Base-by-base conservation (phyloP, 2,797 vertebrate genomes). In the Diplodus sargus region DNA sequence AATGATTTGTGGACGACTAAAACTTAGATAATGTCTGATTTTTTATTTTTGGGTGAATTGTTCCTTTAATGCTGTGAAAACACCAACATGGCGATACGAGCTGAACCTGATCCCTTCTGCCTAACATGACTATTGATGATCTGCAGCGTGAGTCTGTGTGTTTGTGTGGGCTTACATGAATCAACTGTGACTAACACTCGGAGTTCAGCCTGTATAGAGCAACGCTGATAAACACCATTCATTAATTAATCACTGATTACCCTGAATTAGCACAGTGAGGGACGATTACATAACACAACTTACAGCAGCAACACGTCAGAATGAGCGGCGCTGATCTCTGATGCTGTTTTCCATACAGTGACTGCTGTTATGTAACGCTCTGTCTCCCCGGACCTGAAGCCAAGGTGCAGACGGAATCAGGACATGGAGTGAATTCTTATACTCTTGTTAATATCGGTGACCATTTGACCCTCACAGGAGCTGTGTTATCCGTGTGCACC, bases 321-420 rank as follows among this genome's bases (percentile, higher is more conserved):
- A 42, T 42, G 22, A 65, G 60, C 18, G 15, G 20, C 49, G 15
- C 48, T 61, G 60, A 70, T 74, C 66, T 56, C 53, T 56, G 66
- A 79, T 81, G 67, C 60, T 83, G 16, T 39, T 70, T 69, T 12
- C n/a, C 59, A 53, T 52, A 48, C 69, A 30, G 69, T 34, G n/a
- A 62, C 64, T 51, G 60, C 28, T 48, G 48, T 92, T 90, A 77
- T 58, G 13, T 82, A 89, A 90, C 59, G 25, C 49, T 54, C 17
- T 42, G 49, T 72, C 64, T 76, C 61, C 17, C 61, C 54, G 42
- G 67, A 77, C 62, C 63, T 49, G 51, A 63, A 85, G 58, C 54
- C 47, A 82, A 85, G 73, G 83, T 79, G 70, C 82, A 83, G 78
- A 77, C 71, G 5, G 4, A 57, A 69, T 74, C 45, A 52, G 54